Conservation (phyloP, 2,113 vertebrate genomes). For the Poicephalus gulielmi region DNA sequence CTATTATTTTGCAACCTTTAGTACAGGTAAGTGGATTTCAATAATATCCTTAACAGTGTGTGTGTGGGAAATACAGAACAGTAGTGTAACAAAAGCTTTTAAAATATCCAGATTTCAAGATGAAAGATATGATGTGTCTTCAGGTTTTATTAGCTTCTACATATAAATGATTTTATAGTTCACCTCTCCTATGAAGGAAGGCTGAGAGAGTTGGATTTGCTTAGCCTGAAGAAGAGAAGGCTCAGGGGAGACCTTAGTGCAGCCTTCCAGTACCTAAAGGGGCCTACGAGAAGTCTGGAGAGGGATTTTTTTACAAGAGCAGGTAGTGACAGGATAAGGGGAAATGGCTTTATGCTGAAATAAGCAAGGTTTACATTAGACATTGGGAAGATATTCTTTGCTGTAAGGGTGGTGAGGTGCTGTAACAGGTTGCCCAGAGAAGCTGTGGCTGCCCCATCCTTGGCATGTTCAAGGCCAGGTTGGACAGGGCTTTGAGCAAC, state of each 20-base stretch:
- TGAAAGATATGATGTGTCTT: not conserved
- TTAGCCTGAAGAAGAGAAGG: not conserved
- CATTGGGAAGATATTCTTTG: not conserved
- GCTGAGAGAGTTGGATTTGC: not conserved
- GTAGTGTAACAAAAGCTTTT: not conserved
- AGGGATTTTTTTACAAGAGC: not conserved
- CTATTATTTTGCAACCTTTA: constrained; percentile 29
- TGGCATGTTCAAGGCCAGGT: not conserved
- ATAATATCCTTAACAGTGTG: not conserved
- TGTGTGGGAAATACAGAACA: not conserved
- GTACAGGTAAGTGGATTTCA: constrained; percentile 71
- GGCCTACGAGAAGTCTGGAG: not conserved
- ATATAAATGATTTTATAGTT: not conserved
- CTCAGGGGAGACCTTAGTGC: not conserved
- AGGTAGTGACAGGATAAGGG: not conserved
- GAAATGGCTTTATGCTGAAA: not conserved
- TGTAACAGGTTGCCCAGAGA: not conserved
- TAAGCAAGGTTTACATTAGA: not conserved
- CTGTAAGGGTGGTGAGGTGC: not conserved
- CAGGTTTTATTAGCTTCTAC: not conserved
- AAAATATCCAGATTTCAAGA: not conserved
- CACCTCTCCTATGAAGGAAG: not conserved
- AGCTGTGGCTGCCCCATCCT: not conserved
- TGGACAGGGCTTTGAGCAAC: not conserved
- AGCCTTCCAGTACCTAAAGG: not conserved